Conservation (phyloP, 2,113 vertebrate species). For the Aphelocoma coerulescens region DNA sequence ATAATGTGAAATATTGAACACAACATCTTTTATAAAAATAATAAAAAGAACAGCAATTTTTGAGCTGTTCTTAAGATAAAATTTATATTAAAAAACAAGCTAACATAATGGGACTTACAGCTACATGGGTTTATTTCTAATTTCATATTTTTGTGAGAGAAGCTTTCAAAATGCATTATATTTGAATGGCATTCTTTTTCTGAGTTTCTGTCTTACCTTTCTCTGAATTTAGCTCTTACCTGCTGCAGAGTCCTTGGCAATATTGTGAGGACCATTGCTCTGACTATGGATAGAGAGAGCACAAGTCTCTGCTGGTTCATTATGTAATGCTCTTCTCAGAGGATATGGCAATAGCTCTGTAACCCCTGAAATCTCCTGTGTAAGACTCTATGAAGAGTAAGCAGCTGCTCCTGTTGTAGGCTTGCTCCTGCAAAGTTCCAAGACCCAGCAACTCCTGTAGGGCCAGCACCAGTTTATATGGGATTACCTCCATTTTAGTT, state of each 20-base stretch:
- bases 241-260: background rate
- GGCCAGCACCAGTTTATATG: background rate
- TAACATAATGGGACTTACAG: background rate
- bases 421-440: background rate
- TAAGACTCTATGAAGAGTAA: accelerated
- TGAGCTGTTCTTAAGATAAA: background rate
- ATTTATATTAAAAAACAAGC: background rate
- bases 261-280: background rate
- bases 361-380: background rate
- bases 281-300: background rate
- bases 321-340: accelerated
- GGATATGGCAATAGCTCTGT: background rate
- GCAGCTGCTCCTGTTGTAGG: background rate
- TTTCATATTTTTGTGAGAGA: background rate
- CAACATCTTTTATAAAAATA: background rate
- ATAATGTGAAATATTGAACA: background rate
- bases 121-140: background rate
- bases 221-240: background rate
- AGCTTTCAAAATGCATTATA: background rate
- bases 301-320: background rate
- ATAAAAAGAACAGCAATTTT: background rate
- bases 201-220: background rate
- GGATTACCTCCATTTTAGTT: background rate
- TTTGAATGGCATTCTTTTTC: background rate
- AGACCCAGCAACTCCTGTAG: background rate